Conservation (phyloP, 2,113 vertebrate species). For the Mus pahari region DNA sequence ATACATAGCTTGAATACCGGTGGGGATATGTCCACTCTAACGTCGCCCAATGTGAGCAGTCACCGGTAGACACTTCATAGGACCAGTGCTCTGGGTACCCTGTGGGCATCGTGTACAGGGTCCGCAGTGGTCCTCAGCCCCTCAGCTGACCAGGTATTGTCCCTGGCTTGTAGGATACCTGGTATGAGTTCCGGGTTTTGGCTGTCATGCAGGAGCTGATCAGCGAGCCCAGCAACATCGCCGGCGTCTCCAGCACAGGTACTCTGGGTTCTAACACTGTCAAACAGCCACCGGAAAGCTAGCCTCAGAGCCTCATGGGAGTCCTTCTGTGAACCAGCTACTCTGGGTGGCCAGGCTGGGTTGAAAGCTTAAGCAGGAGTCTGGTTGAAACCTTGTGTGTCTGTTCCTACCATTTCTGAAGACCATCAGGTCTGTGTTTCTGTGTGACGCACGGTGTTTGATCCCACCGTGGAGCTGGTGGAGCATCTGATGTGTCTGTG, state of each 20-base stretch:
- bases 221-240: slow-evolving; percentile 99
- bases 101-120: background rate
- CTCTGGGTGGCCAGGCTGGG: background rate
- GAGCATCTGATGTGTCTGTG: background rate
- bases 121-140: background rate
- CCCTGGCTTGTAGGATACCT: slow-evolving; percentile 92
- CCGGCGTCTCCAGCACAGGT: slow-evolving; percentile 99
- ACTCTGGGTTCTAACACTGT: slow-evolving; percentile 20
- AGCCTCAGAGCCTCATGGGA: background rate
- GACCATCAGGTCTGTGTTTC: background rate
- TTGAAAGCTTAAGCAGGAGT: background rate
- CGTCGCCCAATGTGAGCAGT: background rate
- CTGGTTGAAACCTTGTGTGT: no score
- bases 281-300: background rate
- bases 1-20: background rate
- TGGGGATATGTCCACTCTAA: background rate
- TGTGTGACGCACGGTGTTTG: background rate
- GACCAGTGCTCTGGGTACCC: background rate
- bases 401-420: background rate
- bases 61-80: background rate
- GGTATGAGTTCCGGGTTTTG: slow-evolving; percentile 99
- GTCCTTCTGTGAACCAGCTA: background rate
- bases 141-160: slow-evolving; percentile 34
- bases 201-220: slow-evolving; percentile 99
- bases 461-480: background rate